Evolutionary conservation across 2,797 vertebrate species (phyloP).

Genomic region (Chromobotia macracanthus): DNA sequence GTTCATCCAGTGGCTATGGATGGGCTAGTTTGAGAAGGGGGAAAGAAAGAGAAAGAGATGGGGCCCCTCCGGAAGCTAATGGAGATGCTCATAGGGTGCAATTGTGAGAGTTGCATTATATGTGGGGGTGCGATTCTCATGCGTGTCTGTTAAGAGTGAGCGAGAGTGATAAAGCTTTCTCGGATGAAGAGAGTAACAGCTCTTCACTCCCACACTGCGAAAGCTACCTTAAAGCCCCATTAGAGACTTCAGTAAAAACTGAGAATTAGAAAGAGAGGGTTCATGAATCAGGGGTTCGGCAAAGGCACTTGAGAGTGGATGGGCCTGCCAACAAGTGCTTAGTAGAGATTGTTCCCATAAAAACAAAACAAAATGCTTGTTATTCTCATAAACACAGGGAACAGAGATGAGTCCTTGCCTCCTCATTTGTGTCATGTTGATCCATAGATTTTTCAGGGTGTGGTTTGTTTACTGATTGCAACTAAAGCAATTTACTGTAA

Average conservation of each 20-base stretch:
- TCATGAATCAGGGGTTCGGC: conserved; percentile 46
- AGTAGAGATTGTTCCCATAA: conserved; percentile 34
- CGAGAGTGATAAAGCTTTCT: conserved; percentile 75
- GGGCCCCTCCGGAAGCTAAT: conserved; percentile 69
- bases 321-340: conserved; percentile 34
- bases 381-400: neutral
- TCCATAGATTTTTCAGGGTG: neutral
- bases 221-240: conserved; percentile 73
- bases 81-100: conserved; percentile 66
- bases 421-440: neutral
- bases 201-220: conserved; percentile 76
- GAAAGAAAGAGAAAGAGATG: conserved; percentile 46
- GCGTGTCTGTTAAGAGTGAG: conserved; percentile 68
- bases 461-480: neutral
- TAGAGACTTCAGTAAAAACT: conserved; percentile 74
- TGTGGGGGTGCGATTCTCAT: conserved; percentile 71
- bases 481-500: neutral
- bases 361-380: neutral
- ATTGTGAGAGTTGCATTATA: conserved; percentile 68
- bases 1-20: conserved; percentile 64
- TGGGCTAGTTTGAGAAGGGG: conserved; percentile 48
- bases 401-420: neutral
- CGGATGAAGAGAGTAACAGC: conserved; percentile 73
- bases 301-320: conserved; percentile 49
- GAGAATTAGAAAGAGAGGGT: conserved; percentile 62